These are phyloP conservation scores for Falco peregrinus DNA, from an alignment of 2,797 vertebrate species.

Conservation along the genomic window DNA sequence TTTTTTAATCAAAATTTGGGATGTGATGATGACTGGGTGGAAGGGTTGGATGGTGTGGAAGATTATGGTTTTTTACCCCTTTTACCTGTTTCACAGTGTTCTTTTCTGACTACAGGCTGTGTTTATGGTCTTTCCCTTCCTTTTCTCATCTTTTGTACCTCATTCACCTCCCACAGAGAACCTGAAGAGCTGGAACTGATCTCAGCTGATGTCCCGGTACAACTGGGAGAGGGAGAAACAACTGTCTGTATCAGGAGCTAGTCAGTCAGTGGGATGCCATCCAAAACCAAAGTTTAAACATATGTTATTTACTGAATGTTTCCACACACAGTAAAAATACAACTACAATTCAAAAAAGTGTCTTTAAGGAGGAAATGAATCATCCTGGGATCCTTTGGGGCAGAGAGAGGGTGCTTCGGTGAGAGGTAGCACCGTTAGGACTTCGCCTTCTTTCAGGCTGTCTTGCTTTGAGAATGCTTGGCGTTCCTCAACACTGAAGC, in stretches of 20 bases:
- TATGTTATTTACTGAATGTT: constrained; percentile 52
- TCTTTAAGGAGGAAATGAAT: constrained; percentile 42
- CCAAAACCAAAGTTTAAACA: constrained; percentile 50
- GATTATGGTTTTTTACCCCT: not conserved
- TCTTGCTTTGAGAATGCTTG: not conserved
- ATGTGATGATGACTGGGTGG: not conserved
- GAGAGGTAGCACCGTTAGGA: not conserved
- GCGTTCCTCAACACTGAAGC: not conserved
- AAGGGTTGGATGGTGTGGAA: not conserved
- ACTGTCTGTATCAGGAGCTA: not conserved
- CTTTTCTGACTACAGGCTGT: not conserved
- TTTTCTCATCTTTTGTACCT: not conserved
- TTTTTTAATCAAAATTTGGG: not conserved
- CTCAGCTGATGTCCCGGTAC: not conserved
- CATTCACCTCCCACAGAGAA: not conserved
- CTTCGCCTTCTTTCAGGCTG: not conserved
- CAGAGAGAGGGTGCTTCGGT: not conserved
- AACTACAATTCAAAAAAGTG: constrained; percentile 32
- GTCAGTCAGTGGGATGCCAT: not conserved
- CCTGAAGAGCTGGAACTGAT: not conserved
- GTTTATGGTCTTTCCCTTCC: not conserved
- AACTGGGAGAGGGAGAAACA: not conserved
- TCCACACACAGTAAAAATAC: constrained; percentile 47
- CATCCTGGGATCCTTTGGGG: not conserved
- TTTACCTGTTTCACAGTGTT: not conserved